Evolutionary conservation across 2,797 vertebrate genomes (phyloP).

Genomic region (Siniperca undulata): DNA sequence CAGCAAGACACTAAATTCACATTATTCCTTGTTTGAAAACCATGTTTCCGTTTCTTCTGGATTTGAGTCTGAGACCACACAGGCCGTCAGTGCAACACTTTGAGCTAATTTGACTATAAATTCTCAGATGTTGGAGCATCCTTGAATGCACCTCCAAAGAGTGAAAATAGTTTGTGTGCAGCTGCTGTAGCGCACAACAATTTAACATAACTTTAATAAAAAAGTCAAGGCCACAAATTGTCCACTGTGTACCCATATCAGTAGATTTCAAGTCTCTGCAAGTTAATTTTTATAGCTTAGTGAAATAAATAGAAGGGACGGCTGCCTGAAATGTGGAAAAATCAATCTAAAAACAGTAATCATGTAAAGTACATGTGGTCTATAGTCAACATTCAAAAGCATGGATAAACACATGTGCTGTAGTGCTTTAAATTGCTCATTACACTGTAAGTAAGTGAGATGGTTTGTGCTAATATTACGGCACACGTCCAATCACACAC

Average conservation of each 20-base stretch:
- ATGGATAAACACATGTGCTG: background rate
- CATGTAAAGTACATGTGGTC: background rate
- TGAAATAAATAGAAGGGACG: background rate
- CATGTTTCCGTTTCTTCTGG: background rate
- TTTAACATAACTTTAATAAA: background rate
- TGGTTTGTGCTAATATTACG: background rate
- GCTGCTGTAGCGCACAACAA: background rate
- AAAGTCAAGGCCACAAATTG: background rate
- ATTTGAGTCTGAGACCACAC: background rate
- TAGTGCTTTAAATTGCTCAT: background rate
- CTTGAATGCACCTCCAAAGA: background rate
- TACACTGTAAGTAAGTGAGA: conserved; percentile 6
- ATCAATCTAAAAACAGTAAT: background rate
- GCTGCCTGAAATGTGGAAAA: background rate
- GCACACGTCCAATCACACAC: conserved; percentile 4
- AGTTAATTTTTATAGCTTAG: background rate
- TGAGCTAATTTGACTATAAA: too few species aligned
- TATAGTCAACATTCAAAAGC: background rate
- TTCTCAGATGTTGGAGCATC: background rate
- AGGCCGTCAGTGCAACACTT: too few species aligned
- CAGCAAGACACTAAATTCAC: background rate
- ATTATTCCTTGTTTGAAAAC: background rate
- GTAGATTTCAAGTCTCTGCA: background rate
- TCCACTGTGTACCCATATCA: background rate
- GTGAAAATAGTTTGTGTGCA: background rate